Evolutionary conservation across 2,888 invertebrate genomes (phyloP).

Genomic region (Xanthia togata): DNA sequence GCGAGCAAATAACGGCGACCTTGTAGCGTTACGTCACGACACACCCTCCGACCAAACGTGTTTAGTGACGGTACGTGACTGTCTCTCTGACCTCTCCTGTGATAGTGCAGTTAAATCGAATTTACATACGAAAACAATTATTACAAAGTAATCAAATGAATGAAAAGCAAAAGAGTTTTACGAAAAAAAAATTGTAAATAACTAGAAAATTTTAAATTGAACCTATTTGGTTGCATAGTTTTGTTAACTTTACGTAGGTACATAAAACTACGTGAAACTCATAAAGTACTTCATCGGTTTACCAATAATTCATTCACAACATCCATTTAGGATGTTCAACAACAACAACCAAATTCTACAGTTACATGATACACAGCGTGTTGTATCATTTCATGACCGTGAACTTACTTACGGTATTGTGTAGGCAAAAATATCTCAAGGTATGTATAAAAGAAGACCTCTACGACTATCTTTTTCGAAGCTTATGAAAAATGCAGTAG

Average conservation of each 20-base stretch:
- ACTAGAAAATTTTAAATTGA: neutral
- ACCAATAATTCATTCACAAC: neutral
- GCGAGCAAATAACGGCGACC: conserved; percentile 52
- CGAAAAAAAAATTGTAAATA: neutral
- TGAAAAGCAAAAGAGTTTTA: no score
- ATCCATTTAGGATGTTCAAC: neutral
- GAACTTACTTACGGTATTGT: neutral
- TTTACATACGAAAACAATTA: conserved; percentile 2
- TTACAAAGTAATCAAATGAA: neutral
- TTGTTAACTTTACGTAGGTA: neutral
- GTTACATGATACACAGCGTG: neutral
- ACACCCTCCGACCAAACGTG: conserved; percentile 61
- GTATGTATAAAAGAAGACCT: neutral
- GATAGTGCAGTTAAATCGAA: neutral
- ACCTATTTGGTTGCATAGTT: neutral
- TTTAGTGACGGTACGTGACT: conserved; percentile 37
- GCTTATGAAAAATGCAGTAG: conserved; percentile 21
- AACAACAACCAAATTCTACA: neutral
- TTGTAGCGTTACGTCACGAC: conserved; percentile 58
- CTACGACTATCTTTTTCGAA: neutral
- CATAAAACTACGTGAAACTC: neutral
- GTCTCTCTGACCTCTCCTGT: no score
- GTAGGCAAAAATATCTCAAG: neutral
- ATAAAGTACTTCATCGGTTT: neutral
- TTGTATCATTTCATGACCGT: neutral